Evolutionary conservation across 2,888 invertebrate species (phyloP).

Genomic region (Drosophila siamana): DNA sequence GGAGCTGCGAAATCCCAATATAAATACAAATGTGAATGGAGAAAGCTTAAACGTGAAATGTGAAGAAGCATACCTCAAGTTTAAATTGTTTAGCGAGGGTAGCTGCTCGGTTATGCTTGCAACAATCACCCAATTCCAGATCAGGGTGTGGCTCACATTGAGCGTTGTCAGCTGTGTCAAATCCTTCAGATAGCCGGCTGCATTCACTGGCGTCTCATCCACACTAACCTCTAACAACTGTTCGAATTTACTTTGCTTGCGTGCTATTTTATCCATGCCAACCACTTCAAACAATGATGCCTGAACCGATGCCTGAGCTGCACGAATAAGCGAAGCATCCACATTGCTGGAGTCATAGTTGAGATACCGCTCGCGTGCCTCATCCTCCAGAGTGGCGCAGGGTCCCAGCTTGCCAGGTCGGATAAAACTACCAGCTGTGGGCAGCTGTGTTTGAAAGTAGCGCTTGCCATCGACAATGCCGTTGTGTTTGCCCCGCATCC

Average conservation of each 20-base stretch:
- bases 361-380: constrained; percentile 90
- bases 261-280: constrained; percentile 93
- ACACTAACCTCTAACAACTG: constrained; percentile 83
- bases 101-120: constrained; percentile 84
- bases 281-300: constrained; percentile 95
- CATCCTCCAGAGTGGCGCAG: constrained; percentile 90
- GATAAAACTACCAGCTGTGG: constrained; percentile 95
- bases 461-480: constrained; percentile 92
- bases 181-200: constrained; percentile 88
- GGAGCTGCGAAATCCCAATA: constrained; percentile 88
- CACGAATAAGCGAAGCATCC: constrained; percentile 87
- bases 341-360: constrained; percentile 85
- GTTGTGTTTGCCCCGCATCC: constrained; percentile 95
- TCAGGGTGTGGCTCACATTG: constrained; percentile 83
- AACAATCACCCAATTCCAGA: constrained; percentile 85
- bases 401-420: constrained; percentile 92
- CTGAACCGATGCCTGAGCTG: constrained; percentile 90
- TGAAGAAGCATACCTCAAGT: constrained; percentile 79
- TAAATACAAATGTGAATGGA: neutral
- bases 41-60: neutral
- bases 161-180: constrained; percentile 80
- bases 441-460: constrained; percentile 92
- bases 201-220: constrained; percentile 86
- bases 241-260: constrained; percentile 86
- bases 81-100: constrained; percentile 81